Percentiles rank a stretch among this genome's conserved stretches.
phyloP scores from a whole-genome alignment of 2,888 invertebrate species.

The Rotaria socialis region DNA sequence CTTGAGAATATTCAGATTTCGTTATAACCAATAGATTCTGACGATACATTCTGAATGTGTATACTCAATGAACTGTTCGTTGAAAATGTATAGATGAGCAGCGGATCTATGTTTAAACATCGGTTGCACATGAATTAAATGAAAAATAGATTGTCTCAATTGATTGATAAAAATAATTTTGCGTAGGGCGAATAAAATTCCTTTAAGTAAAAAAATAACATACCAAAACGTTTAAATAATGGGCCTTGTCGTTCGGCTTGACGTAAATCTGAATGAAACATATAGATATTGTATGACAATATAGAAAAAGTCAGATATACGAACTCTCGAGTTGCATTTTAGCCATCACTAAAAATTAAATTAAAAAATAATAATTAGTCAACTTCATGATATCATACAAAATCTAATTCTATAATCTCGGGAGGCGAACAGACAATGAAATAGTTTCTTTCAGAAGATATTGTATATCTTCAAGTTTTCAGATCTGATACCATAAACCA shows the following conservation, averaged over 20 bases:
- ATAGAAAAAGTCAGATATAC: background rate
- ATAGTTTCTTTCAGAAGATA: no score
- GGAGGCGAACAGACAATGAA: no score
- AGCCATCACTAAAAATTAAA: background rate
- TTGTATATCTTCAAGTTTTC: no score
- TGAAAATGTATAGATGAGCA: background rate
- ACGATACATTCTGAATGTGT: no score
- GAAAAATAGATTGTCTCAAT: background rate
- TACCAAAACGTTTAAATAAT: slow-evolving; percentile 31
- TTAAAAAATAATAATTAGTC: background rate
- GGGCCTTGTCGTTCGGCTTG: slow-evolving; percentile 26
- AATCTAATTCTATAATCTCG: no score
- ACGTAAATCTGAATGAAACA: slow-evolving; percentile 14
- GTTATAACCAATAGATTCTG: no score
- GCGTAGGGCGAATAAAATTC: background rate
- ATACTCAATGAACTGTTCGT: background rate
- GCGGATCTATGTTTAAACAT: background rate
- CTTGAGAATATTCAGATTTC: no score
- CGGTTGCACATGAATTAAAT: background rate
- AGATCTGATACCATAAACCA: no score
- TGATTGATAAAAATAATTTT: no score
- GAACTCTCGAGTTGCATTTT: slow-evolving; percentile 14
- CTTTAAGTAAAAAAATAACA: background rate
- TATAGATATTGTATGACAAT: background rate
- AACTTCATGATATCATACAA: no score